Percentiles rank a stretch among this genome's conserved stretches.
These are phyloP conservation scores for Ctenoplectra terminalis DNA, from an alignment of 1,140 invertebrate genomes.

Conservation along the genomic window DNA sequence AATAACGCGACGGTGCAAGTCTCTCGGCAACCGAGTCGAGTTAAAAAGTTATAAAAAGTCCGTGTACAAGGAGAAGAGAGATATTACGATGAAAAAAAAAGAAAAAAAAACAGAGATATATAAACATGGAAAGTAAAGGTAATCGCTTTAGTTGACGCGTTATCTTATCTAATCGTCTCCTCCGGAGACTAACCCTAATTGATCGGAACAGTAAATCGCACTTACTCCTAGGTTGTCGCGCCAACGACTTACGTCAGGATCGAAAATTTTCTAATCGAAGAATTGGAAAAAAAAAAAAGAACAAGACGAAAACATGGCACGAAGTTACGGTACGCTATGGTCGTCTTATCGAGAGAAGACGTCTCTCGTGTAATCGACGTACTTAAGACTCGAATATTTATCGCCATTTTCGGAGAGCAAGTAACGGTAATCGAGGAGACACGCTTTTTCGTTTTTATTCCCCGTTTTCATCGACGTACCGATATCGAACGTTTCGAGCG, in stretches of 20 bases:
- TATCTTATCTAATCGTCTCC: constrained; percentile 34
- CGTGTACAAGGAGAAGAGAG: neutral
- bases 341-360: neutral
- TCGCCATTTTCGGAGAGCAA: neutral
- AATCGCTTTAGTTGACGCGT: neutral
- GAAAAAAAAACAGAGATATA: neutral
- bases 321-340: neutral
- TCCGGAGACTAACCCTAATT: neutral
- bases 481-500: constrained; percentile 18
- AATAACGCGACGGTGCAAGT: neutral
- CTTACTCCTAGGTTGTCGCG: neutral
- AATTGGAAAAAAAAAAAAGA: neutral
- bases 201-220: constrained; percentile 16
- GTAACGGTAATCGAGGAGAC: neutral
- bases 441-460: neutral
- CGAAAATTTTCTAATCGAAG: neutral
- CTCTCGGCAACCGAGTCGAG: neutral
- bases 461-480: neutral
- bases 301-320: neutral
- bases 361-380: neutral
- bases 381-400: constrained; percentile 44
- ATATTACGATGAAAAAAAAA: neutral
- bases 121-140: neutral
- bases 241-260: neutral
- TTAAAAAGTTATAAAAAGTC: neutral